Conservation (phyloP, 2,888 invertebrate genomes). For the Tachina grossa region DNA sequence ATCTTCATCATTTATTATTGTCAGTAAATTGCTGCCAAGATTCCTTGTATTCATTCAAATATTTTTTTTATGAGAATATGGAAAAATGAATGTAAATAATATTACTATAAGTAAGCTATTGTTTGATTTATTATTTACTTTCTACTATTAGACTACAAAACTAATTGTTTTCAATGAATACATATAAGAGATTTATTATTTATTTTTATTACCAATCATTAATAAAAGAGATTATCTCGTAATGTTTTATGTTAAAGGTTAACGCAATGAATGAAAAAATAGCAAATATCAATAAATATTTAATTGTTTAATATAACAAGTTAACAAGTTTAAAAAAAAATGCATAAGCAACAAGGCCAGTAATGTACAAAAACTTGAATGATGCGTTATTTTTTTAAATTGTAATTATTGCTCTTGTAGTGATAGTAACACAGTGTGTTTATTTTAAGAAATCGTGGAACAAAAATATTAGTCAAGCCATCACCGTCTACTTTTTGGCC, state of each 20-base stretch:
- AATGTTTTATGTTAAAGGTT: slow-evolving; percentile 44
- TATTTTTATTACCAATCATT: slow-evolving; percentile 29
- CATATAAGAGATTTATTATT: slow-evolving; percentile 7
- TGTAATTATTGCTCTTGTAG: background rate
- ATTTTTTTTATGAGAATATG: background rate
- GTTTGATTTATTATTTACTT: slow-evolving; percentile 26
- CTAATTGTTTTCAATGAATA: background rate
- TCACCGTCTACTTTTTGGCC: too few relatives aligned
- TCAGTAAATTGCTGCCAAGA: slow-evolving; percentile 89
- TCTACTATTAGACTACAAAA: background rate
- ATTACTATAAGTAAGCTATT: background rate
- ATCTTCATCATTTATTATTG: slow-evolving; percentile 86
- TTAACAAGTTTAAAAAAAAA: background rate
- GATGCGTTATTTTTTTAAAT: background rate
- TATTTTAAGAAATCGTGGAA: too few relatives aligned
- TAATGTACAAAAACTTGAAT: slow-evolving; percentile 30
- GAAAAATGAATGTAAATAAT: slow-evolving; percentile 9
- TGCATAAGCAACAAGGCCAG: slow-evolving; percentile 3
- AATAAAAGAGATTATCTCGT: slow-evolving; percentile 32
- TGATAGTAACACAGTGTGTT: too few relatives aligned
- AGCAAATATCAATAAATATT: slow-evolving; percentile 13
- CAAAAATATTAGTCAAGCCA: too few relatives aligned
- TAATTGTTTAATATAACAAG: background rate
- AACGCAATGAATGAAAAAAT: background rate
- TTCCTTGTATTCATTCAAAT: slow-evolving; percentile 84